Percentiles rank a stretch among this genome's conserved stretches.
Evolutionary conservation across 2,888 invertebrate genomes (phyloP).

Genomic region (Pediacus dermestoides): DNA sequence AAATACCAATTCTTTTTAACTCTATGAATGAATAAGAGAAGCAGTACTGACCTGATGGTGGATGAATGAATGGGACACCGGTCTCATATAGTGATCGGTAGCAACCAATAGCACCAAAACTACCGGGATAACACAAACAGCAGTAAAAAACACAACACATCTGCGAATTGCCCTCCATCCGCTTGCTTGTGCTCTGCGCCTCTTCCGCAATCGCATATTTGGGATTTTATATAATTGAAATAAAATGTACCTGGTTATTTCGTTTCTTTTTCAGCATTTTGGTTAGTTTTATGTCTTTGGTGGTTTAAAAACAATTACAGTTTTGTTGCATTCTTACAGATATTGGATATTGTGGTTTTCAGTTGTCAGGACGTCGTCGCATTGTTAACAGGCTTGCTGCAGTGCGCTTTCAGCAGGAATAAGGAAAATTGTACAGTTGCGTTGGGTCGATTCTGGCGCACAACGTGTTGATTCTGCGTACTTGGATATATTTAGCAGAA

Average conservation of each 20-base stretch:
- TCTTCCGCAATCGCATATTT: constrained; percentile 47
- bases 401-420: constrained; percentile 8
- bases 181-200: constrained; percentile 47
- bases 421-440: constrained; percentile 7
- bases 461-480: constrained; percentile 6
- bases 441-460: constrained; percentile 7
- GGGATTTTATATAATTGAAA: too few species aligned
- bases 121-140: constrained; percentile 59
- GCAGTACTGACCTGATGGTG: constrained; percentile 54
- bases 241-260: too few species aligned
- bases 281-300: too few species aligned
- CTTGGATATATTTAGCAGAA: too few species aligned
- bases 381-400: constrained; percentile 1
- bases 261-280: too few species aligned
- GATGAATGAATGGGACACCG: constrained; percentile 39
- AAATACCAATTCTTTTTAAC: too few species aligned
- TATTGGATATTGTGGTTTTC: background rate
- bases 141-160: constrained; percentile 59
- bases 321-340: too few species aligned
- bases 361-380: constrained; percentile 2
- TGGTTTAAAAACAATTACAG: too few species aligned
- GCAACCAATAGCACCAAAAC: constrained; percentile 60
- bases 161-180: constrained; percentile 51
- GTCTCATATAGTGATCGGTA: constrained; percentile 60
- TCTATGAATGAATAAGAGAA: too few species aligned